Evolutionary conservation across 2,797 vertebrate species (phyloP).

Genomic region (Macroramphosus scolopax): DNA sequence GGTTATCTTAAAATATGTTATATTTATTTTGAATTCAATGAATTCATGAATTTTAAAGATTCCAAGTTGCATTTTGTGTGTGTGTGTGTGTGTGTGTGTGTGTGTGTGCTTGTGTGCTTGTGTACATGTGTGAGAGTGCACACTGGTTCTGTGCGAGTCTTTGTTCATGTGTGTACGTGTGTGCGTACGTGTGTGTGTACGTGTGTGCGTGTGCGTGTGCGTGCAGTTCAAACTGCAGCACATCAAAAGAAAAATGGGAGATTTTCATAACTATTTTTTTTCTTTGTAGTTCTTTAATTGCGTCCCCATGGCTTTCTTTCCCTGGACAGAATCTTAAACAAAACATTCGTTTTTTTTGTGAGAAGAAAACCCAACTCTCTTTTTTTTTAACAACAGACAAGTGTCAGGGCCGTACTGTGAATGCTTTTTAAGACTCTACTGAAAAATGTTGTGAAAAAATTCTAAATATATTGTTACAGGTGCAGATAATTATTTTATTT

Average conservation of each 20-base stretch:
- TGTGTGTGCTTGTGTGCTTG: slow-evolving; percentile 19
- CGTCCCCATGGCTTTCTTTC: slow-evolving; percentile 82
- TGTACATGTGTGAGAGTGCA: too few relatives aligned
- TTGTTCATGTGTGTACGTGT: slow-evolving; percentile 19
- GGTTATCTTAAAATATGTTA: slow-evolving; percentile 24
- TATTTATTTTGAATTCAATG: slow-evolving; percentile 43
- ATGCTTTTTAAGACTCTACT: too few relatives aligned
- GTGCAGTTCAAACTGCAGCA: slow-evolving; percentile 71
- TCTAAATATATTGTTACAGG: slow-evolving; percentile 43
- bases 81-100: slow-evolving; percentile 24
- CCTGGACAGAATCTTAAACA: slow-evolving; percentile 83
- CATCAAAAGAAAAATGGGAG: slow-evolving; percentile 82
- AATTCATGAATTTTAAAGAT: slow-evolving; percentile 48
- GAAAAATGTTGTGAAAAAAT: too few relatives aligned
- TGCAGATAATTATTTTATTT: not conserved
- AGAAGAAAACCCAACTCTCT: slow-evolving; percentile 65
- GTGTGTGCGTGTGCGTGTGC: slow-evolving; percentile 41
- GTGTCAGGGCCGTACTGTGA: slow-evolving; percentile 67
- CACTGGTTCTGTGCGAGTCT: slow-evolving; percentile 15
- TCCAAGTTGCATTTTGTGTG: slow-evolving; percentile 22
- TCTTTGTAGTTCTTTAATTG: slow-evolving; percentile 87
- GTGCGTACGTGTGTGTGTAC: slow-evolving; percentile 24
- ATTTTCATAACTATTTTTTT: slow-evolving; percentile 84
- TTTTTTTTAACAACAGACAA: slow-evolving; percentile 65
- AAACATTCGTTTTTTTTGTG: slow-evolving; percentile 76